Percentiles rank a stretch among this genome's conserved stretches.
phyloP scores from a whole-genome alignment of 92 coral and sea anemone species.

The Virgularia gustaviana region DNA sequence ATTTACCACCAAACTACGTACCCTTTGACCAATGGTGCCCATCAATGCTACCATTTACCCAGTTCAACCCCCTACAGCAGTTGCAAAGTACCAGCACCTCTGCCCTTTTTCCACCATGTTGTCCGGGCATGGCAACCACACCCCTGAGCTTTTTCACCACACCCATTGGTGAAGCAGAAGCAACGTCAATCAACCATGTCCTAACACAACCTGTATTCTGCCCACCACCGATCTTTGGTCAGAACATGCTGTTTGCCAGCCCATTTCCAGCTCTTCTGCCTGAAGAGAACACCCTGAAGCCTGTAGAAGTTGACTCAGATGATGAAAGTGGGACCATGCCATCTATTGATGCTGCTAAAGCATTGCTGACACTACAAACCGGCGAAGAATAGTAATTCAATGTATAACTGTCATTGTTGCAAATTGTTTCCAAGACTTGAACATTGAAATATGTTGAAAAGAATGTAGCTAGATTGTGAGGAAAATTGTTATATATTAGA shows the following conservation, averaged over 20 bases:
- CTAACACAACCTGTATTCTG: slow-evolving; percentile 24
- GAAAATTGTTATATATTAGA: too few species aligned
- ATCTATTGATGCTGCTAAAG: slow-evolving; percentile 31
- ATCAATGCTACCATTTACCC: neutral
- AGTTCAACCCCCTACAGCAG: neutral
- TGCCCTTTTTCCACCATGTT: slow-evolving; percentile 5
- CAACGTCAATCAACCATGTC: slow-evolving; percentile 1
- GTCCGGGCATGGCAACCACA: slow-evolving; percentile 6
- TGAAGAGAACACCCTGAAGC: neutral
- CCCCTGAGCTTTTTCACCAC: neutral
- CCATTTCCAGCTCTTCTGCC: slow-evolving; percentile 7
- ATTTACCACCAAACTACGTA: neutral
- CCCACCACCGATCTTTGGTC: neutral
- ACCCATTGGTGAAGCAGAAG: neutral
- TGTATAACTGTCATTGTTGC: too few species aligned
- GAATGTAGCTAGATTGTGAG: too few species aligned
- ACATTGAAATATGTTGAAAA: too few species aligned
- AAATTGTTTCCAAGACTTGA: too few species aligned
- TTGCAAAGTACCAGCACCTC: neutral
- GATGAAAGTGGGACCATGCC: neutral
- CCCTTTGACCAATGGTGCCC: neutral
- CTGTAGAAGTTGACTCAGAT: neutral
- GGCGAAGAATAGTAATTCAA: slow-evolving; percentile 26
- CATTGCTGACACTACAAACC: slow-evolving; percentile 23
- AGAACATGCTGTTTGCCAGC: neutral